Base-by-base conservation (phyloP, 2,797 vertebrate genomes). In the Petrocephalus sullivani region DNA sequence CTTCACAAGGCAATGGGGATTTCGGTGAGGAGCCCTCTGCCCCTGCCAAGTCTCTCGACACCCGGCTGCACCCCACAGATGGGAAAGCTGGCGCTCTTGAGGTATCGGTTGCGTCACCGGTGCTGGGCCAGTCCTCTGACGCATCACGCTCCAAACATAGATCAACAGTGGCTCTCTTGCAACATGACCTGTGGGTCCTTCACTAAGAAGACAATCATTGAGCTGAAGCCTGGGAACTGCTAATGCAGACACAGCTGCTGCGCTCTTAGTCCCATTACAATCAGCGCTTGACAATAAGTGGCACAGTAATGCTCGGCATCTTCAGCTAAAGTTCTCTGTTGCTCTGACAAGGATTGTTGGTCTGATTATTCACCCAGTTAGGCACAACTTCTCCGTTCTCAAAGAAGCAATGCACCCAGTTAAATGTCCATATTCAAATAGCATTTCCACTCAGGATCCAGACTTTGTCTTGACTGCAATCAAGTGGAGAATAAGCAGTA, bases 1-100 rank as follows among this genome's bases (percentile, higher is more conserved):
- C 54, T 78, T 81, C 87, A 81, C 87, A 58, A 54, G 46, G 33
- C 33, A 54, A 14, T 10, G 53, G 10, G 78, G 41, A 60, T 88
- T 83, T 83, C 60, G 61, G 7, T 56, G 60, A 56, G 58, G 28
- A 51, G 53, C 61, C 58, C 51, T 16, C 33, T 1, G 78, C 33
- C 88, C 37, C 84, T 91, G 91, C 92, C 91, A 93, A 90, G 92
- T 89, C 84, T 58, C 88, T 89, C 88, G 89, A 81, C 67, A 33
- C 71, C 51, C 51, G 53, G 21, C 88, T 87, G 91, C 92, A 88
- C 92, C 94, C 93, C 93, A 91, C 92, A 91, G 93, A 94, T 94
- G 94, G 93, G 94, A 94, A 94, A 92, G 91, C 54, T 88, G 91
- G 21, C 23, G n/a, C 57, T 28, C 89, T 91, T 61, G 90, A 89